These are phyloP conservation scores for Clarias laeviceps DNA, from an alignment of 2,797 vertebrate genomes.

Conservation along the genomic window DNA sequence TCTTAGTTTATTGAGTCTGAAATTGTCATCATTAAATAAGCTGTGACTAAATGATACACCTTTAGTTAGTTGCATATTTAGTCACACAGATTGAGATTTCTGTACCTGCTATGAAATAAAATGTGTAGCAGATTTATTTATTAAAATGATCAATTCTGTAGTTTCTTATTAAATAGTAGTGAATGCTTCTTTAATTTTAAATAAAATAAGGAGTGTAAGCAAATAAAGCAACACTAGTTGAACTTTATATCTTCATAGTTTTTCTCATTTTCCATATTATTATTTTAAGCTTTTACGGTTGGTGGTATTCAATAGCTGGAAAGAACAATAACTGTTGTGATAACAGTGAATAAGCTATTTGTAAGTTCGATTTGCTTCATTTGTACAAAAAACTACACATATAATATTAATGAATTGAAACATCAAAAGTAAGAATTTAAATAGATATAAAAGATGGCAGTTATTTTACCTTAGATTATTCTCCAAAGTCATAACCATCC, in stretches of 20 bases:
- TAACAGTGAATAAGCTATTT: not conserved
- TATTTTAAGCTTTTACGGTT: no score
- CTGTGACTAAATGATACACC: not conserved
- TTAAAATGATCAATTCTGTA: not conserved
- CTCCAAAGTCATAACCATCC: conserved; percentile 32
- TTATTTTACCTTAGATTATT: conserved; percentile 20
- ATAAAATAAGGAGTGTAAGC: not conserved
- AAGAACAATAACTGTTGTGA: not conserved
- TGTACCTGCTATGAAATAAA: no score
- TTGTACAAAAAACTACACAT: not conserved
- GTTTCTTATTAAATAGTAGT: not conserved
- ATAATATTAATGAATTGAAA: not conserved
- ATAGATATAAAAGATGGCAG: not conserved
- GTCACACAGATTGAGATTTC: not conserved
- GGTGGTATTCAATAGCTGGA: no score
- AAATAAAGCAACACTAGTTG: not conserved
- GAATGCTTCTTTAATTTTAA: not conserved
- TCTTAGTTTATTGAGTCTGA: not conserved
- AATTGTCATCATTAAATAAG: not conserved
- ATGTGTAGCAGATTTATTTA: not conserved
- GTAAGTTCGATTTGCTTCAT: not conserved
- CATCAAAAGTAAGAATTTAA: not conserved
- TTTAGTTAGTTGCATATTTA: not conserved
- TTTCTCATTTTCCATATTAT: not conserved
- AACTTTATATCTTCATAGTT: not conserved